phyloP scores from a whole-genome alignment of 2,113 vertebrate species.

The Nerophis lumbriciformis region DNA sequence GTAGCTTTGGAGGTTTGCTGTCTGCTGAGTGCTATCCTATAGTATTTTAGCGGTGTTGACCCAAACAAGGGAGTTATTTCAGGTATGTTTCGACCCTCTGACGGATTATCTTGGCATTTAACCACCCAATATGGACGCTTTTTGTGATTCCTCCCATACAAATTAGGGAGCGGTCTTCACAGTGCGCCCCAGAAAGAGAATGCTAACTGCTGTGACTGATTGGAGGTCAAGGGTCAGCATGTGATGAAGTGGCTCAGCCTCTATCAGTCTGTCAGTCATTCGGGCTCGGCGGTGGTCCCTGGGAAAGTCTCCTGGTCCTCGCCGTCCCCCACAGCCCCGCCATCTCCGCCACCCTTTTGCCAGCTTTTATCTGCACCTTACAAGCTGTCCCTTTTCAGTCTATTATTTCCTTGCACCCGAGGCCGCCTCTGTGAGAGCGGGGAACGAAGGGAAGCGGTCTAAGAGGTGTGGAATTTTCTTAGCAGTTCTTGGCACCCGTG shows the following conservation, averaged over 20 bases:
- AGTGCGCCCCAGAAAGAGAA: slow-evolving; percentile 58
- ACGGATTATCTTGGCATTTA: slow-evolving; percentile 40
- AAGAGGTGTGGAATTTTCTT: slow-evolving; percentile 65
- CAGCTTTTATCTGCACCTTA: slow-evolving; percentile 70
- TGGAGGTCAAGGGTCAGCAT: slow-evolving; percentile 51
- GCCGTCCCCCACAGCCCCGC: slow-evolving; percentile 17
- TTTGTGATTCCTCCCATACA: slow-evolving; percentile 59
- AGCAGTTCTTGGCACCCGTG: slow-evolving; percentile 64
- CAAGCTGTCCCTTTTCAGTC: slow-evolving; percentile 70
- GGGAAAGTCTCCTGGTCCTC: slow-evolving; percentile 52
- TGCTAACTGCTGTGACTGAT: slow-evolving; percentile 65
- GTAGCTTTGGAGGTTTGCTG: background rate
- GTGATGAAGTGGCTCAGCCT: slow-evolving; percentile 73
- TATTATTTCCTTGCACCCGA: slow-evolving; percentile 66
- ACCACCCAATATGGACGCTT: slow-evolving; percentile 37
- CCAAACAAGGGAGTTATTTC: slow-evolving; percentile 29
- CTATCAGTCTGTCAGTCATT: slow-evolving; percentile 72
- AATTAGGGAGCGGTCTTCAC: slow-evolving; percentile 60
- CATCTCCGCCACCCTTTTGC: slow-evolving; percentile 28
- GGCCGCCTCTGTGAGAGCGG: slow-evolving; percentile 38
- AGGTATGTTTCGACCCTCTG: slow-evolving; percentile 46
- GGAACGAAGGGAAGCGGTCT: slow-evolving; percentile 39
- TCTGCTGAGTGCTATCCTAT: background rate
- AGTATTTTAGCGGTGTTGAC: slow-evolving; percentile 9
- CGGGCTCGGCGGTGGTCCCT: slow-evolving; percentile 61